phyloP scores from a whole-genome alignment of 2,888 invertebrate species.

The Cerceris rybyensis region DNA sequence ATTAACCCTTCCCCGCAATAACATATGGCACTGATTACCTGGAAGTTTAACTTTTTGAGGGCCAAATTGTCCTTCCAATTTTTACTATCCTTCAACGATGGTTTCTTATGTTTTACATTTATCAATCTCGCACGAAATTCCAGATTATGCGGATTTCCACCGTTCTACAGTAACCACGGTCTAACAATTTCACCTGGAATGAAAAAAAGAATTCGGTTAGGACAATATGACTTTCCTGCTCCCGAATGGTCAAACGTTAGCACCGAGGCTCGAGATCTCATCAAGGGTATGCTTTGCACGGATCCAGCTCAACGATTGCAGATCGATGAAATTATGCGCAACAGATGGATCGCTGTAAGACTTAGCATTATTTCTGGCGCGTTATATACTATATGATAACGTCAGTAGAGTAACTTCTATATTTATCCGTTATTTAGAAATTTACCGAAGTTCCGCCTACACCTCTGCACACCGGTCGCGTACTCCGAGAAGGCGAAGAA shows the following conservation, averaged over 20 bases:
- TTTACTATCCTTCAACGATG: too few species aligned
- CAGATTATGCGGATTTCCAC: constrained; percentile 97
- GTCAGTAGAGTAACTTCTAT: background rate
- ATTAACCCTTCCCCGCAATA: background rate
- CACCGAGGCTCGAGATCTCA: constrained; percentile 96
- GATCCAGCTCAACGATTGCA: constrained; percentile 94
- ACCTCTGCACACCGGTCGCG: constrained; percentile 94
- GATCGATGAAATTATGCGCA: constrained; percentile 95
- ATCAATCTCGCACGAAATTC: background rate
- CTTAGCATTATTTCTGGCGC: background rate
- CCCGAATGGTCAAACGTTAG: constrained; percentile 98
- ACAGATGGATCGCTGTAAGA: constrained; percentile 93
- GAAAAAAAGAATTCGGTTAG: constrained; percentile 97
- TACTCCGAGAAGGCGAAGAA: constrained; percentile 95
- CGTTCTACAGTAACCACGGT: constrained; percentile 99
- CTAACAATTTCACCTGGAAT: constrained; percentile 99
- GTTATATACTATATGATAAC: background rate
- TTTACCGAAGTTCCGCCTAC: constrained; percentile 96
- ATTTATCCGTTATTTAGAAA: constrained; percentile 80
- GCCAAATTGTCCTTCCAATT: background rate
- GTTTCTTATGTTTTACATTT: too few species aligned
- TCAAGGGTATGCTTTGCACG: constrained; percentile 96
- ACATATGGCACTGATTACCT: background rate
- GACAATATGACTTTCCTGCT: constrained; percentile 98
- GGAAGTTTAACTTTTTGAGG: too few species aligned